Conservation (phyloP, 2,888 invertebrate genomes). For the Plusia festucae region DNA sequence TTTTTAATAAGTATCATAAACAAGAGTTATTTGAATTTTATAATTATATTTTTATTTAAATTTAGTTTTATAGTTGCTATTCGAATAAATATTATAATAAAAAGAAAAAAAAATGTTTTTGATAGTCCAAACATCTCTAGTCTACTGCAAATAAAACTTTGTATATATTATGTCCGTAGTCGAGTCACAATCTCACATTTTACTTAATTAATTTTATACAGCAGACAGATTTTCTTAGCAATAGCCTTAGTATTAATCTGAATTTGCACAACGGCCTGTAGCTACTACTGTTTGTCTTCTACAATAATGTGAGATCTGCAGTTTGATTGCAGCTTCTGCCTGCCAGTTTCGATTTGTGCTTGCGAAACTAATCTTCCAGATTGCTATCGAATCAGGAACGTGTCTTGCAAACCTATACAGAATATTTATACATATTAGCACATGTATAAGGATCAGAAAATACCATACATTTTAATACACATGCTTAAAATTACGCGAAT, state of each 20-base stretch:
- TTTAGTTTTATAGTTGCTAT: background rate
- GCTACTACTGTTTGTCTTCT: background rate
- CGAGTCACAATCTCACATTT: no score
- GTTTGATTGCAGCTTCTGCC: background rate
- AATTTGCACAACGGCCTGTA: no score
- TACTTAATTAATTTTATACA: no score
- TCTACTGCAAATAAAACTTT: no score
- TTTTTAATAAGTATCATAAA: background rate
- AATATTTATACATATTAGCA: background rate
- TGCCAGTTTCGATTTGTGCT: slow-evolving; percentile 4
- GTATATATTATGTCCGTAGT: no score
- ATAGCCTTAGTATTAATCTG: no score
- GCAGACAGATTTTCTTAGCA: no score
- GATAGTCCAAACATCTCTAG: no score
- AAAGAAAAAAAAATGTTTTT: no score
- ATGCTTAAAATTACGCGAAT: no score
- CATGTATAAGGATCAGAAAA: background rate
- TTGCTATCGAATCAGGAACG: slow-evolving; percentile 1
- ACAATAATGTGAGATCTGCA: slow-evolving; percentile 4
- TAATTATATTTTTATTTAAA: background rate
- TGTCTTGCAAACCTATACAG: background rate
- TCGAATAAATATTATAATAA: background rate
- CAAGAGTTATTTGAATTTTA: no score
- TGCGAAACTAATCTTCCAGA: background rate
- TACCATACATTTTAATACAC: no score